Conservation (phyloP, 2,888 invertebrate species). For the Dysmachus trigonus region DNA sequence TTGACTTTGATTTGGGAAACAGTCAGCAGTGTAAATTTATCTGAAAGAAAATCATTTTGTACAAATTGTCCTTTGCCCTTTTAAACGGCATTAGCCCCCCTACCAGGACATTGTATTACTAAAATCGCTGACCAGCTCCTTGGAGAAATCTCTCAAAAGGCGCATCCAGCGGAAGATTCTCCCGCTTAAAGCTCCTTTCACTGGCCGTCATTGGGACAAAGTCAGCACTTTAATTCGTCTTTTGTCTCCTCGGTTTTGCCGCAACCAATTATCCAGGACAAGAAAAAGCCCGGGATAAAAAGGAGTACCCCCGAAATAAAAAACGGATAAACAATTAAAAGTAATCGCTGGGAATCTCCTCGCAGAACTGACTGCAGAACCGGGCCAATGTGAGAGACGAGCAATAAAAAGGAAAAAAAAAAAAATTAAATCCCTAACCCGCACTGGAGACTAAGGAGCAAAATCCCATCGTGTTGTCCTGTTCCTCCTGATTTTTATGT, state of each 20-base stretch:
- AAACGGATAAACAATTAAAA: conserved; percentile 36
- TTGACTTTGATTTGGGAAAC: neutral
- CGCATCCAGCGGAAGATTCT: neutral
- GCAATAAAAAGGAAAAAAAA: neutral
- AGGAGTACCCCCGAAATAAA: neutral
- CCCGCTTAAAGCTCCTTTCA: neutral
- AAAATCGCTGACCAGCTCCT: neutral
- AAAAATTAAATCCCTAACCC: conserved; percentile 14
- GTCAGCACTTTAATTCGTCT: neutral
- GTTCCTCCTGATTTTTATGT: conserved; percentile 26
- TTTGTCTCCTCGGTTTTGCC: neutral
- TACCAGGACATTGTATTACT: neutral
- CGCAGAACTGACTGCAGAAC: neutral
- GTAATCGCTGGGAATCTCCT: conserved; percentile 31
- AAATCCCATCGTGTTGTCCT: neutral
- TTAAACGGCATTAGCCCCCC: neutral
- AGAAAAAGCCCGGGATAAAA: neutral
- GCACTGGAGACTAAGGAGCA: neutral
- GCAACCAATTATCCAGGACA: conserved; percentile 21
- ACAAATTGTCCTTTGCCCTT: neutral
- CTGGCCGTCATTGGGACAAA: neutral
- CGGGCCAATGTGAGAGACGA: neutral
- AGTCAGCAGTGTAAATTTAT: neutral
- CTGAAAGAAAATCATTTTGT: neutral
- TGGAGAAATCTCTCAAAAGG: neutral